These are phyloP conservation scores for Craniophora ligustri DNA, from an alignment of 2,888 invertebrate species.

Conservation along the genomic window DNA sequence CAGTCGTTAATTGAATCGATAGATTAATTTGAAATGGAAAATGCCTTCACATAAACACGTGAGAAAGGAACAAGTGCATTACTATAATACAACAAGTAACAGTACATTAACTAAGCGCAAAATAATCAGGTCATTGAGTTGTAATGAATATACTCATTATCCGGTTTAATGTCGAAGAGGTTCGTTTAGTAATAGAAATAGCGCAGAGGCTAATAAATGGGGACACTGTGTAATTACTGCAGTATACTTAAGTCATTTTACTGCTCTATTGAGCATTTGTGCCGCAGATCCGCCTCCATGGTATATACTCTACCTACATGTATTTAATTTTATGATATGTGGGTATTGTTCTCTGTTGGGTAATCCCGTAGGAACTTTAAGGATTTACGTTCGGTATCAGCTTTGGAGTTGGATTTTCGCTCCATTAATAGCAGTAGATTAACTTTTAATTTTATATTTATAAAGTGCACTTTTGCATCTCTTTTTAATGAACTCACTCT, in stretches of 20 bases:
- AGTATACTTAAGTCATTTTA: conserved; percentile 26
- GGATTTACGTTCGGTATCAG: no score
- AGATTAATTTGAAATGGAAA: conserved; percentile 18
- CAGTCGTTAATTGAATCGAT: conserved; percentile 29
- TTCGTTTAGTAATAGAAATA: conserved; percentile 29
- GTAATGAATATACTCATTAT: conserved; percentile 25
- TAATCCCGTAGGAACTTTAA: no score
- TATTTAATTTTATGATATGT: no score
- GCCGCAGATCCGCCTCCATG: neutral
- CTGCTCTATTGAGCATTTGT: conserved; percentile 9
- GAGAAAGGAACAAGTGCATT: conserved; percentile 12
- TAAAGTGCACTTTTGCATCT: no score
- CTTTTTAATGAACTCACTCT: no score
- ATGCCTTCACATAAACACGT: conserved; percentile 8
- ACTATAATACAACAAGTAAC: conserved; percentile 6
- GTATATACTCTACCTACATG: no score
- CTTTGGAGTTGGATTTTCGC: no score
- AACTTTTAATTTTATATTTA: no score
- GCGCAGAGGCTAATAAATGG: conserved; percentile 10
- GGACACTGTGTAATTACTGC: conserved; percentile 29
- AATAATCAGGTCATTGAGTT: conserved; percentile 5
- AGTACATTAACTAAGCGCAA: conserved; percentile 12
- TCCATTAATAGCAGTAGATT: no score
- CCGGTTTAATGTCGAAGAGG: conserved; percentile 1
- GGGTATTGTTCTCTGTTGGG: no score